phyloP scores from a whole-genome alignment of 2,113 vertebrate species.

The Peromyscus leucopus region DNA sequence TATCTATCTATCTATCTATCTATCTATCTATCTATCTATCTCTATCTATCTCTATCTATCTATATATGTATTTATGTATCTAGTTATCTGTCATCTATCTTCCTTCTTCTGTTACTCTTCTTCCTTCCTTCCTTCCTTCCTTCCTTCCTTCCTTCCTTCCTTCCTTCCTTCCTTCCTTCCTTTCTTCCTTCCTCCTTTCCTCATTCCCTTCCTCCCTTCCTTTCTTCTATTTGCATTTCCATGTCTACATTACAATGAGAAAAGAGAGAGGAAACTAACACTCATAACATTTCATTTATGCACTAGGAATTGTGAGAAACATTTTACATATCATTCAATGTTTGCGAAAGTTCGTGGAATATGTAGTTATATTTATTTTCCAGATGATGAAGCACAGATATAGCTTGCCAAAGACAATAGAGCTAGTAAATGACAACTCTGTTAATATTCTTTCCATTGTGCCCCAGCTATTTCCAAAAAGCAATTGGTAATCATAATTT shows the following conservation, averaged over 20 bases:
- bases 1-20: background rate
- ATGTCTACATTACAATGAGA: background rate
- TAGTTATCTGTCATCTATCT: background rate
- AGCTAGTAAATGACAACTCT: background rate
- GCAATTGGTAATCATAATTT: background rate
- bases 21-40: background rate
- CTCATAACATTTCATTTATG: background rate
- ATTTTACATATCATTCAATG: background rate
- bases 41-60: too few species aligned
- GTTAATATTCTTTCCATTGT: conserved; percentile 3
- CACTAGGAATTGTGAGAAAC: background rate
- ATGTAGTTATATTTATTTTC: conserved; percentile 33
- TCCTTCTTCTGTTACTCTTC: too few species aligned
- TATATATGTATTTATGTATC: too few species aligned
- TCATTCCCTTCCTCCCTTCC: background rate
- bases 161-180: too few species aligned
- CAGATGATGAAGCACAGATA: background rate
- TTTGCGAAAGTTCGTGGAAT: background rate
- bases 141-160: too few species aligned
- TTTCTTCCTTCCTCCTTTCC: too few species aligned
- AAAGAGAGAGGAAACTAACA: background rate
- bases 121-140: too few species aligned
- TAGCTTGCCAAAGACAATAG: background rate
- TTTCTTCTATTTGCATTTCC: background rate
- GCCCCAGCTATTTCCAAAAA: conserved; percentile 18